A percentile compares a stretch with the other conserved stretches of the same genome.
Conservation (phyloP, 53 echinoderm and acorn worm species). For the Zoroaster sp. region DNA sequence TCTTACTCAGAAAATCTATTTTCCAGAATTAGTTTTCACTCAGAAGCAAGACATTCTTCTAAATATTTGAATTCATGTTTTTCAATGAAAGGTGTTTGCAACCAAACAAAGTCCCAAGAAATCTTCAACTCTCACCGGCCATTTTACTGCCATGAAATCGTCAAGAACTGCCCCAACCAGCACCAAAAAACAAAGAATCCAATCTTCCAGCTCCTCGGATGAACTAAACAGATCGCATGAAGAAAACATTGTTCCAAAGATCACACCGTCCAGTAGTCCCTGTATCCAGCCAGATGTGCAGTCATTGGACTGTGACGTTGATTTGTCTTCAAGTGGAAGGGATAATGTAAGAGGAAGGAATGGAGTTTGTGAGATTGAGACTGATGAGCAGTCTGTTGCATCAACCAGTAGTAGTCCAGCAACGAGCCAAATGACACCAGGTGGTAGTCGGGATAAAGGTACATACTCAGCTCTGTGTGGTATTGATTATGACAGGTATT, state of each 20-base stretch:
- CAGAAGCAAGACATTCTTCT: no score
- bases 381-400: background rate
- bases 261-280: background rate
- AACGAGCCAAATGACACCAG: background rate
- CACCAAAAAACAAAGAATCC: background rate
- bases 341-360: background rate
- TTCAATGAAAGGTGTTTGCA: background rate
- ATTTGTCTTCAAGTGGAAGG: background rate
- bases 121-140: background rate
- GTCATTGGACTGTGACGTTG: background rate
- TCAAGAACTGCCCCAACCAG: background rate
- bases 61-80: no score
- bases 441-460: constrained; percentile 45
- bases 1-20: no score
- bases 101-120: background rate
- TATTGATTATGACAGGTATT: no score
- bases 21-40: no score
- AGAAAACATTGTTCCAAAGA: constrained; percentile 61
- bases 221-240: constrained; percentile 67
- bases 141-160: background rate
- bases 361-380: background rate
- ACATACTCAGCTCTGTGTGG: no score
- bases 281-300: background rate
- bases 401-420: background rate
- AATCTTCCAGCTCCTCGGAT: background rate